Percentiles rank a stretch among this genome's conserved stretches.
These are phyloP conservation scores for Busseola fusca DNA, from an alignment of 2,888 invertebrate genomes.

Conservation along the genomic window DNA sequence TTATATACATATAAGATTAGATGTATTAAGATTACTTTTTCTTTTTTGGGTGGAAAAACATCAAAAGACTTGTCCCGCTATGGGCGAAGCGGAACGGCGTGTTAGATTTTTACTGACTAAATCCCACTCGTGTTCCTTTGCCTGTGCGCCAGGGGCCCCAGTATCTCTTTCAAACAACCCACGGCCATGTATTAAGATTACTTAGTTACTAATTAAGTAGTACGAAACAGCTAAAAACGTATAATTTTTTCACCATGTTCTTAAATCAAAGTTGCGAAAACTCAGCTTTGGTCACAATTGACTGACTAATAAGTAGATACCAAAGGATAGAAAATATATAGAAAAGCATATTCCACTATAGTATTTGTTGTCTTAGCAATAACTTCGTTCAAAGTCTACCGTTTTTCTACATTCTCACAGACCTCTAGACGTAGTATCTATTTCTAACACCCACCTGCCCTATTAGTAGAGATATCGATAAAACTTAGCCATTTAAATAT, in stretches of 20 bases:
- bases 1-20: too few species aligned
- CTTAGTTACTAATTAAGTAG: not conserved
- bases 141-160: too few species aligned
- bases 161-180: too few species aligned
- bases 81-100: too few species aligned
- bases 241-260: not conserved
- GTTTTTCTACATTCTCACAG: not conserved
- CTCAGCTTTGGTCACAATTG: not conserved
- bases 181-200: too few species aligned
- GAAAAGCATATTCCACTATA: not conserved
- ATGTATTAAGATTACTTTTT: too few species aligned
- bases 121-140: too few species aligned
- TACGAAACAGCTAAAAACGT: not conserved
- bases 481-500: slow-evolving; percentile 25
- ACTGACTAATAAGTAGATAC: not conserved
- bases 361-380: not conserved
- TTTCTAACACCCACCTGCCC: slow-evolving; percentile 43
- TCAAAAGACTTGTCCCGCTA: too few species aligned
- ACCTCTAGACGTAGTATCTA: slow-evolving; percentile 15
- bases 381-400: not conserved
- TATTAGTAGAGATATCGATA: slow-evolving; percentile 22
- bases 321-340: not conserved
- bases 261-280: not conserved
- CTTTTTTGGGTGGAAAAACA: too few species aligned
- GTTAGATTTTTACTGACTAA: too few species aligned